Evolutionary conservation across 1,140 invertebrate species (phyloP), one percentile per base, ranked within the genome.

Genomic region (Bombus impatiens): DNA sequence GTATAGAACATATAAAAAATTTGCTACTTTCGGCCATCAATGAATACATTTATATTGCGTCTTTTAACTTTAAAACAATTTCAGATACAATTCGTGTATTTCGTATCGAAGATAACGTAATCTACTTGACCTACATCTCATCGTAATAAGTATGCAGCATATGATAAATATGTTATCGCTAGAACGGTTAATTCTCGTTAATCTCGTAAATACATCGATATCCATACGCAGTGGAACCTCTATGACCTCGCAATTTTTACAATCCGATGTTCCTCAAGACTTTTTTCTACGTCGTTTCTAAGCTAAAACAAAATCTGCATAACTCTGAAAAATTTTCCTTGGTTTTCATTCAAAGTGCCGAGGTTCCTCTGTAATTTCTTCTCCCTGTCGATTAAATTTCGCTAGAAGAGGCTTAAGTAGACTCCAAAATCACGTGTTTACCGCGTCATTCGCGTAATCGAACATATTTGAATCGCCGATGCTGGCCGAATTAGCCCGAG

Each of bases 401-500:
- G 3, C 59, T 5, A 28, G 13, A 12, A 22, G 25, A 37, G 18
- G 15, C 8, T 67, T 22, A n/a, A 59, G 53, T 22, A 25, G 13
- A 28, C 3, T 22, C 47, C 15, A 37, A 25, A 57, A n/a, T 44
- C 65, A 37, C 53, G 35, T 47, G 68, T 89, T 89, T 81, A 82
- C 82, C 65, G 80, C n/a, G 53, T 57, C 35, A 35, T 68, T 68
- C 65, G 32, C 68, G 59, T 74, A 88, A 90, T 91, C 89, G 89
- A 90, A 88, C 82, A 90, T 78, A 85, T 91, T 91, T 90, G 89
- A 91, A 91, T 89, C 78, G 47, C 62, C 89, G 89, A 88, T 81
- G 57, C 53, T 68, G 72, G 81, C 89, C 89, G 89, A 91, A 91
- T 91, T 90, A 86, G 89, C 47, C 89, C 89, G 89, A 91, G 53